phyloP scores from a whole-genome alignment of 2,113 vertebrate species.

The Notothenia coriiceps region DNA sequence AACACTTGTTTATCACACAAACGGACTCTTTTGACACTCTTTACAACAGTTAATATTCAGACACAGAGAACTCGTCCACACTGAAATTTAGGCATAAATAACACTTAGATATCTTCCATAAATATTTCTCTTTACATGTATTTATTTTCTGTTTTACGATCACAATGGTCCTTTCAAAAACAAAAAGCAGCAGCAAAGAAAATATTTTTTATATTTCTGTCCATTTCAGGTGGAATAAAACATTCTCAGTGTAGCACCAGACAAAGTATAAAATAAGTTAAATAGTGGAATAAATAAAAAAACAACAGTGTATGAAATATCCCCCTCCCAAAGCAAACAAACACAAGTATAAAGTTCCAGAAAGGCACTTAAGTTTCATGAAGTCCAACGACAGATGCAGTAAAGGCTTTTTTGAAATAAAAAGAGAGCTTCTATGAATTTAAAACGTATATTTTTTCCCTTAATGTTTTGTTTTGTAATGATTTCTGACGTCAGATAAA shows the following conservation, averaged over 20 bases:
- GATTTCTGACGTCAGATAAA: not conserved
- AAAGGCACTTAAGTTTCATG: constrained; percentile 81
- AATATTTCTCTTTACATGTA: constrained; percentile 4
- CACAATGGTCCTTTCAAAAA: constrained; percentile 43
- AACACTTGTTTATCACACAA: constrained; percentile 17
- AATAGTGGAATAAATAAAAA: constrained; percentile 37
- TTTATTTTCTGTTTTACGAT: constrained; percentile 1
- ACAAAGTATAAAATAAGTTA: constrained; percentile 65
- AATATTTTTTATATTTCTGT: constrained; percentile 21
- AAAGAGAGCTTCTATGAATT: not conserved
- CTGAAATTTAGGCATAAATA: constrained; percentile 33
- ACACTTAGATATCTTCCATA: constrained; percentile 31
- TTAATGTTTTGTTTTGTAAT: not conserved
- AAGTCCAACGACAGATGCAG: constrained; percentile 44
- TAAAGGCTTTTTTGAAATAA: constrained; percentile 55
- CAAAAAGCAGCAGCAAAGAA: constrained; percentile 66
- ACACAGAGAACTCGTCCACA: constrained; percentile 44
- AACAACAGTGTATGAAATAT: constrained; percentile 9
- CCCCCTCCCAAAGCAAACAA: constrained; percentile 6
- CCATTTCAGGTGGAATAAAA: constrained; percentile 45
- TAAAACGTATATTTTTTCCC: not conserved
- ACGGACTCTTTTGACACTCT: constrained; percentile 34
- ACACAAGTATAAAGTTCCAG: constrained; percentile 65
- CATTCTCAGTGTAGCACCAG: constrained; percentile 80
- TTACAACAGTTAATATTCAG: constrained; percentile 43